These are phyloP conservation scores for Coryphaenoides rupestris DNA, from an alignment of 2,113 vertebrate species.

Conservation along the genomic window DNA sequence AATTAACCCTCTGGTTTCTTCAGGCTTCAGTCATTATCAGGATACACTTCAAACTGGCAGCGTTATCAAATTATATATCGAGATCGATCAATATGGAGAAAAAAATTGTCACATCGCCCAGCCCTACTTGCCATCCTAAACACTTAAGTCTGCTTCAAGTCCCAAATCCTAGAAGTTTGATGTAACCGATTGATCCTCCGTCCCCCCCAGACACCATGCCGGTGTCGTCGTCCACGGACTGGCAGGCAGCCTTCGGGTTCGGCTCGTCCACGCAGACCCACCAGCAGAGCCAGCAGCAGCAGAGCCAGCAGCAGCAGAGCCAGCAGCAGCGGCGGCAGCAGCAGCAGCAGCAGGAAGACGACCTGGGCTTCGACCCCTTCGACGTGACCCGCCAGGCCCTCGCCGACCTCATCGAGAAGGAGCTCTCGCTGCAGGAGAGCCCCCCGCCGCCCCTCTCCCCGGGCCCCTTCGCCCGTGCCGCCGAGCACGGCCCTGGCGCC, in stretches of 20 bases:
- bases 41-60: no score
- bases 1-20: no score
- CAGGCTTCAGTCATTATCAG: no score
- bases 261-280: constrained; percentile 81
- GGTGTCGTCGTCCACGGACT: constrained; percentile 91
- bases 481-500: constrained; percentile 55
- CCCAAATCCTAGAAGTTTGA: no score
- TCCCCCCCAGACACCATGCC: constrained; percentile 83
- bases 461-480: constrained; percentile 65
- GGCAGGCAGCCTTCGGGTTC: constrained; percentile 93
- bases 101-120: no score
- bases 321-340: constrained; percentile 75
- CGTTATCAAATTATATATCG: no score
- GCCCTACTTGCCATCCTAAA: no score
- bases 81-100: no score
- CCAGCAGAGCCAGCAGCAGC: constrained; percentile 48
- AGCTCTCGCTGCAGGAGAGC: constrained; percentile 92
- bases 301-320: constrained; percentile 37
- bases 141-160: no score
- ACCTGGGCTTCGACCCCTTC: constrained; percentile 92
- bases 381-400: constrained; percentile 98
- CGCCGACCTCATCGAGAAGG: constrained; percentile 98
- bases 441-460: constrained; percentile 70
- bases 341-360: constrained; percentile 90
- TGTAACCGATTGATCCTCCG: background rate